Conservation (phyloP, 2,797 vertebrate species). For the Coreius guichenoti region DNA sequence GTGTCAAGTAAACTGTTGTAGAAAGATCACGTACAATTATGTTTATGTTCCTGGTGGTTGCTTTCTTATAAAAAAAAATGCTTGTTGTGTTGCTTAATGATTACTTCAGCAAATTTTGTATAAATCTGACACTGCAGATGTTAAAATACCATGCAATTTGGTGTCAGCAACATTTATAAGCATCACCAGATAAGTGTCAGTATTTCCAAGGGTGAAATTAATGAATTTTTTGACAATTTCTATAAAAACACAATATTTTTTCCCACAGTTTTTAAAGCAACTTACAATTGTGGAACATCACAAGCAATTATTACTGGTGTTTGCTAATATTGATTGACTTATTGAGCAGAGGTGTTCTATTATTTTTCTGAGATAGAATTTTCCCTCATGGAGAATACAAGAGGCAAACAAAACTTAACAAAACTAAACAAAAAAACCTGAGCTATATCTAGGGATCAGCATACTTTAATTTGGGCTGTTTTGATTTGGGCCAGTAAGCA, state of each 20-base stretch:
- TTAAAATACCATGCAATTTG: neutral
- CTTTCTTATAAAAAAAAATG: neutral
- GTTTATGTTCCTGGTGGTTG: slow-evolving; percentile 10
- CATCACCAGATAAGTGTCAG: neutral
- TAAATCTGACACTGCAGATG: neutral
- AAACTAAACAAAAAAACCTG: neutral
- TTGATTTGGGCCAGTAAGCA: neutral
- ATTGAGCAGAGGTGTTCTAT: neutral
- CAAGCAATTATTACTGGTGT: neutral
- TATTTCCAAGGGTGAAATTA: neutral
- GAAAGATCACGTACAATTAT: slow-evolving; percentile 3
- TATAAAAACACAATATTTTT: no score
- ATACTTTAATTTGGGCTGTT: neutral
- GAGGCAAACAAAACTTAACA: neutral
- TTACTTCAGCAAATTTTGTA: neutral
- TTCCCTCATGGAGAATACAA: neutral
- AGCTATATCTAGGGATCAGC: neutral
- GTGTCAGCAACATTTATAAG: neutral
- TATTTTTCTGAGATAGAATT: neutral
- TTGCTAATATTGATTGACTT: neutral
- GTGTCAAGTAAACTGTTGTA: slow-evolving; percentile 23
- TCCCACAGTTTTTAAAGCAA: neutral
- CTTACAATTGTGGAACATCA: neutral
- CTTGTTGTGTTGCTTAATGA: neutral
- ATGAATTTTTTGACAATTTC: neutral